Conservation (phyloP, 2,888 invertebrate genomes). For the Rhyacophila evoluta region DNA sequence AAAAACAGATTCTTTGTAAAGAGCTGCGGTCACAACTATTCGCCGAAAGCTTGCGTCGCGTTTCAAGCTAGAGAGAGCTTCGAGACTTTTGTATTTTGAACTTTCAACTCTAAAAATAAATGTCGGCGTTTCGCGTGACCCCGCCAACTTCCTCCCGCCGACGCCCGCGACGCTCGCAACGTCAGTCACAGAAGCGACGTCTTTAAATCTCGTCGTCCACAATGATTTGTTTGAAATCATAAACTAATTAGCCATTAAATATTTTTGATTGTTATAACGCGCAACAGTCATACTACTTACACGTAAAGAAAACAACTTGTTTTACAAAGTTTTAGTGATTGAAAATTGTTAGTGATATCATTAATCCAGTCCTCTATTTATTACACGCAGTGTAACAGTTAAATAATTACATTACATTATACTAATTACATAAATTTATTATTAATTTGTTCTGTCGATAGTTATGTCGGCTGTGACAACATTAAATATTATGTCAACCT, state of each 20-base stretch:
- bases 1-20: background rate
- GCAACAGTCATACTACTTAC: too few relatives aligned
- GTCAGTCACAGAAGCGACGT: background rate
- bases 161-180: slow-evolving; percentile 25
- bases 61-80: slow-evolving; percentile 32
- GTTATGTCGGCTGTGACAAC: too few relatives aligned
- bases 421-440: too few relatives aligned
- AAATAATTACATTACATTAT: too few relatives aligned
- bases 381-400: too few relatives aligned
- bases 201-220: background rate
- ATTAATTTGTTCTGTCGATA: too few relatives aligned
- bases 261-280: too few relatives aligned
- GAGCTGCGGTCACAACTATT: background rate
- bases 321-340: background rate
- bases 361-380: too few relatives aligned
- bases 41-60: slow-evolving; percentile 7
- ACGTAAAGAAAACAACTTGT: too few relatives aligned
- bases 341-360: background rate
- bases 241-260: too few relatives aligned
- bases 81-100: slow-evolving; percentile 66
- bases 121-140: slow-evolving; percentile 58
- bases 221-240: background rate
- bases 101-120: slow-evolving; percentile 73
- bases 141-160: slow-evolving; percentile 26
- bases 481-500: too few relatives aligned